phyloP scores from a whole-genome alignment of 1,140 invertebrate genomes.

The Drosophila fuyamai region DNA sequence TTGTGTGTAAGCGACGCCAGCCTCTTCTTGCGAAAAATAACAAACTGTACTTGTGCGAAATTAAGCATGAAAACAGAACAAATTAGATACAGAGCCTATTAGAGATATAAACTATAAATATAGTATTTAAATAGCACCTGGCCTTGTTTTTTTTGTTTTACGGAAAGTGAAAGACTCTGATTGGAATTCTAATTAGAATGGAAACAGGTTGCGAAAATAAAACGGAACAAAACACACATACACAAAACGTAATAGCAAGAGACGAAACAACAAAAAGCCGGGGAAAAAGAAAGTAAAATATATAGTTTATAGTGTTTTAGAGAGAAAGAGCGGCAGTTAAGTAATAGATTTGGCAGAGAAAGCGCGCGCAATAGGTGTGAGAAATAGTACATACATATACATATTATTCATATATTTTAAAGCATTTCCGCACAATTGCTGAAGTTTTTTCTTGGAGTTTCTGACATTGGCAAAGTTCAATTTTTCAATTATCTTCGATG shows the following conservation, averaged over 20 bases:
- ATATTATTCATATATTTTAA: not conserved
- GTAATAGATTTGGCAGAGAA: conserved; percentile 68
- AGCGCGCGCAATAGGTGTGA: conserved; percentile 69
- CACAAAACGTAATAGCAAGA: conserved; percentile 57
- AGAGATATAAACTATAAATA: not conserved
- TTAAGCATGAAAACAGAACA: conserved; percentile 21
- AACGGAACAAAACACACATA: conserved; percentile 48
- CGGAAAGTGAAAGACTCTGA: conserved; percentile 79
- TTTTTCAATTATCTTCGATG: conserved; percentile 13
- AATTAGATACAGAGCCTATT: not conserved
- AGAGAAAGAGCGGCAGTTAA: conserved; percentile 35
- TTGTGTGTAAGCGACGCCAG: conserved; percentile 16
- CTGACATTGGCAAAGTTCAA: conserved; percentile 75
- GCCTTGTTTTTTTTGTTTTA: conserved; percentile 27
- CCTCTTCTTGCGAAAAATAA: conserved; percentile 26
- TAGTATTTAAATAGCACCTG: conserved; percentile 7
- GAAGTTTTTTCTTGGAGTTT: conserved; percentile 15
- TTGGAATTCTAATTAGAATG: conserved; percentile 81
- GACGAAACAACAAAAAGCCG: conserved; percentile 40
- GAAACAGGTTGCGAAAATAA: conserved; percentile 62
- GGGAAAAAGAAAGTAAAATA: conserved; percentile 75
- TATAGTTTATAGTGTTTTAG: conserved; percentile 14
- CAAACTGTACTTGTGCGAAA: conserved; percentile 55
- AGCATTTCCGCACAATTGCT: conserved; percentile 51
- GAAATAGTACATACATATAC: conserved; percentile 15